phyloP scores from a whole-genome alignment of 2,888 invertebrate genomes.

The Stenoptilia bipunctidactyla region DNA sequence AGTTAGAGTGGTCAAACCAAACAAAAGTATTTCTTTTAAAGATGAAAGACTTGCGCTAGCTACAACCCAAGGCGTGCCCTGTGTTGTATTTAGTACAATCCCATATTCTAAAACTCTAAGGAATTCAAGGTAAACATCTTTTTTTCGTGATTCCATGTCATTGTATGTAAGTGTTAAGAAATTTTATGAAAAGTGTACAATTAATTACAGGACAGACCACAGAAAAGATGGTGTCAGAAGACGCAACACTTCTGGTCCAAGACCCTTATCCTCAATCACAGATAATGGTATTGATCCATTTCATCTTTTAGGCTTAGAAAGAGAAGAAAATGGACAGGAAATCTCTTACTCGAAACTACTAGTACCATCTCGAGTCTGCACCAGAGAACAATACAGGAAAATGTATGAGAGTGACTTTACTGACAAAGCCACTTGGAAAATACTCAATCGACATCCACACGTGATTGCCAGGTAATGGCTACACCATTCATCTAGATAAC shows the following conservation, averaged over 20 bases:
- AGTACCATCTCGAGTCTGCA: conserved; percentile 75
- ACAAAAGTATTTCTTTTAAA: conserved; percentile 77
- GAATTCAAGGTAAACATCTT: conserved; percentile 74
- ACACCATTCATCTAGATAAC: background rate
- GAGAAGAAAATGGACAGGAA: conserved; percentile 89
- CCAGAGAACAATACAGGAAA: conserved; percentile 55
- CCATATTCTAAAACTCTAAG: conserved; percentile 82
- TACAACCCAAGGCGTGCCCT: conserved; percentile 82
- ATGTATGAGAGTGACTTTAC: conserved; percentile 59
- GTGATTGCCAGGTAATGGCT: conserved; percentile 69
- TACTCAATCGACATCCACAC: conserved; percentile 59
- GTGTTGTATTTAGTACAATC: conserved; percentile 88
- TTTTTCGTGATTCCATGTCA: too few relatives aligned
- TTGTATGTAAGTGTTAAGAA: too few relatives aligned
- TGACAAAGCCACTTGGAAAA: conserved; percentile 54
- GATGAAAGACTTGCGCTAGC: conserved; percentile 88
- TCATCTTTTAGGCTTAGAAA: conserved; percentile 85
- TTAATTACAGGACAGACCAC: conserved; percentile 67
- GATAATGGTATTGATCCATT: conserved; percentile 89
- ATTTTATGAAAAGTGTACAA: too few relatives aligned
- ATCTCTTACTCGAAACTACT: conserved; percentile 90
- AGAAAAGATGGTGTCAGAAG: conserved; percentile 81
- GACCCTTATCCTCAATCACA: conserved; percentile 86
- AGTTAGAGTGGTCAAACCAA: conserved; percentile 71
- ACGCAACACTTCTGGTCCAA: conserved; percentile 84